Percentiles rank a stretch among this genome's conserved stretches.
phyloP scores from a whole-genome alignment of 2,888 invertebrate species.

The Escarpia spicata region DNA sequence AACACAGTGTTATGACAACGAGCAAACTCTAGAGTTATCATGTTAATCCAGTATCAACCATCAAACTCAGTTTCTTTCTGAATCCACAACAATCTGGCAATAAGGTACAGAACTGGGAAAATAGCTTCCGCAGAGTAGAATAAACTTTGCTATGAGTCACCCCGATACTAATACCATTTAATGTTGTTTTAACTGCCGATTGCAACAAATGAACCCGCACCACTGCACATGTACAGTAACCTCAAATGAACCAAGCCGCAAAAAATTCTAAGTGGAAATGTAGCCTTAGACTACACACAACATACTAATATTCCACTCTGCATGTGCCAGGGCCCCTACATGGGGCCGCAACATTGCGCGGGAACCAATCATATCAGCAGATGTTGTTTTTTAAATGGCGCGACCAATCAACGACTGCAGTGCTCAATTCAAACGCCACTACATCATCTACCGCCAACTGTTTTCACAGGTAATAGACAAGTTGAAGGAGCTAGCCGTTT shows the following conservation, averaged over 20 bases:
- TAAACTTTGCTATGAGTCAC: neutral
- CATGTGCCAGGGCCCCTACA: neutral
- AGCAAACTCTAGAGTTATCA: neutral
- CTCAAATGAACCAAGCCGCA: neutral
- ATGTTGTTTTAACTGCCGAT: neutral
- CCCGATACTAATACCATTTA: neutral
- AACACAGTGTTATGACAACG: neutral
- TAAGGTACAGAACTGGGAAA: neutral
- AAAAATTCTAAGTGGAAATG: neutral
- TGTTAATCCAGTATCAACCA: neutral
- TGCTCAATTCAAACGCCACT: neutral
- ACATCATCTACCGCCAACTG: neutral
- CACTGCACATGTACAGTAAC: neutral
- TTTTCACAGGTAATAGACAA: slow-evolving; percentile 10
- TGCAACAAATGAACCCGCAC: neutral
- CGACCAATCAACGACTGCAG: neutral
- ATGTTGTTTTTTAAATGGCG: neutral
- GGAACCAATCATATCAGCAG: neutral
- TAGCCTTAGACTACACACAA: neutral
- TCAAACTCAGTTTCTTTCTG: neutral
- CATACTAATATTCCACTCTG: neutral
- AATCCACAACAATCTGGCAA: neutral
- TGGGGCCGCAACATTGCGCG: neutral
- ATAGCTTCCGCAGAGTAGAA: neutral
- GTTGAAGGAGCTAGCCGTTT: neutral